Evolutionary conservation across 2,113 vertebrate genomes (phyloP).

Genomic region (Labeo catla): DNA sequence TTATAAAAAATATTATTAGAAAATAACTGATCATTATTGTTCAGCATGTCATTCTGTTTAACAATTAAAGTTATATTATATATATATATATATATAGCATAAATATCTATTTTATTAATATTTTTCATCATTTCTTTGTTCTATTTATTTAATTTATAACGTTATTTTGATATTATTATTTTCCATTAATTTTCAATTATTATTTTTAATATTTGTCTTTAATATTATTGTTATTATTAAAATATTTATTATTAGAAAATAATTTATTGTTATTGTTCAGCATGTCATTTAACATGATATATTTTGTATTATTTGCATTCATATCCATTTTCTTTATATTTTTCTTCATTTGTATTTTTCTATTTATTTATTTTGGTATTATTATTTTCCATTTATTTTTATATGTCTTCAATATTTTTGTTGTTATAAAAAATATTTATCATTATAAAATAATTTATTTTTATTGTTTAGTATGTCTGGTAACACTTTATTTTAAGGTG

Average conservation of each 20-base stretch:
- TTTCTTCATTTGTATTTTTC: not conserved
- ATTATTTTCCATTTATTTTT: not conserved
- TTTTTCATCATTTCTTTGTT: too few species aligned
- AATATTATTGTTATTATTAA: not conserved
- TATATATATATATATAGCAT: too few species aligned
- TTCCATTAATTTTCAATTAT: too few species aligned
- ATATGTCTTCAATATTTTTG: not conserved
- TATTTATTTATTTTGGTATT: not conserved
- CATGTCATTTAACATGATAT: not conserved
- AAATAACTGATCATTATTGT: not conserved
- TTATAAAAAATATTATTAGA: not conserved
- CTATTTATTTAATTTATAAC: too few species aligned
- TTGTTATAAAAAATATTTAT: not conserved
- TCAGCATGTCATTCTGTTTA: not conserved
- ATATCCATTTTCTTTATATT: too few species aligned
- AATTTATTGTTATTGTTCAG: not conserved
- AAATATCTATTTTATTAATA: too few species aligned
- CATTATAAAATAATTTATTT: too few species aligned
- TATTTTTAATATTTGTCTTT: not conserved
- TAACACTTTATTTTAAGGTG: too few species aligned
- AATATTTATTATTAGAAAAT: not conserved
- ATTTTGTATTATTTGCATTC: not conserved
- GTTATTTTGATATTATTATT: too few species aligned
- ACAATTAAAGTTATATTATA: not conserved
- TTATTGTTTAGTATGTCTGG: too few species aligned